A percentile compares a stretch with the other conserved stretches of the same genome.
phyloP scores from a whole-genome alignment of 1,140 invertebrate species.

The Hylaeus volcanicus region DNA sequence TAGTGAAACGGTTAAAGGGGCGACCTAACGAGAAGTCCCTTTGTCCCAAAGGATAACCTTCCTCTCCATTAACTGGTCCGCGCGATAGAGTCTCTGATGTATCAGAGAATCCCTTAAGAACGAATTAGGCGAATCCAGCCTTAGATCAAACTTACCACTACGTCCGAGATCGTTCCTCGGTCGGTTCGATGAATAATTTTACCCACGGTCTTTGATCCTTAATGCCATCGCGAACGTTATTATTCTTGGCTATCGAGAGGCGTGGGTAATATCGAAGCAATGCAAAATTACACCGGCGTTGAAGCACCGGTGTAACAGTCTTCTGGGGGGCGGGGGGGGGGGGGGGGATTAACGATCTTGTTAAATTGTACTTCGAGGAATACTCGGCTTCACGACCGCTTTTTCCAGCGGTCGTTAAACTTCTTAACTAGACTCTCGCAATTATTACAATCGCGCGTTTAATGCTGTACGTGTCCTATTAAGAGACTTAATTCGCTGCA shows the following conservation, averaged over 20 bases:
- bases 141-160: constrained; percentile 1
- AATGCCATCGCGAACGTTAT: neutral
- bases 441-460: neutral
- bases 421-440: neutral
- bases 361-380: neutral
- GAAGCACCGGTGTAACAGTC: neutral
- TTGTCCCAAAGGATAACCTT: constrained; percentile 58
- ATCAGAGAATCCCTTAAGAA: constrained; percentile 42
- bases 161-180: neutral
- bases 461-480: no score
- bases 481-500: neutral
- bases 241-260: neutral
- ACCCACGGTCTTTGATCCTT: neutral
- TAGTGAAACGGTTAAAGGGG: constrained; percentile 64
- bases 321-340: no score
- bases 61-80: constrained; percentile 48
- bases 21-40: constrained; percentile 60
- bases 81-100: constrained; percentile 41
- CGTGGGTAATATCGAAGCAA: neutral
- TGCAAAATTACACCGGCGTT: neutral
- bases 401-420: neutral
- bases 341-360: neutral
- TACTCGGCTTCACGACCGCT: neutral
- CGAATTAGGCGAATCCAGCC: constrained; percentile 43
- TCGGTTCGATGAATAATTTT: constrained; percentile 3